Percentiles rank a stretch among this genome's conserved stretches.
phyloP scores from a whole-genome alignment of 2,797 vertebrate species.

The Triplophysa yarkandensis region DNA sequence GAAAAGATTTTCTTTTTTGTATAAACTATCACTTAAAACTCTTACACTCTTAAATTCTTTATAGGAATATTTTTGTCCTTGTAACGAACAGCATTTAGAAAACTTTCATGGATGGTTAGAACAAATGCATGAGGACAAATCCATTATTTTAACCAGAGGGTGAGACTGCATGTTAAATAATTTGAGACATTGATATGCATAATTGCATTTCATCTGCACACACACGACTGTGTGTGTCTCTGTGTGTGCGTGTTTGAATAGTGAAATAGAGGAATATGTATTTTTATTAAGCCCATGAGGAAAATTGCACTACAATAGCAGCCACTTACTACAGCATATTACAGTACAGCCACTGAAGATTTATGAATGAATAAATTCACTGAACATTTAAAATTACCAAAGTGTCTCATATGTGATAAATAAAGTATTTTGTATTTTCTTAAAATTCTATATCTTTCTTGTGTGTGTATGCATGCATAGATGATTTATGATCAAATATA shows the following conservation, averaged over 20 bases:
- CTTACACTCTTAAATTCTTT: too few species aligned
- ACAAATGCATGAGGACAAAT: not conserved
- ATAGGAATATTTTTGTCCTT: too few species aligned
- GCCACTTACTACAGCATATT: not conserved
- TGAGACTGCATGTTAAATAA: slow-evolving; percentile 54
- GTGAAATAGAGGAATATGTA: slow-evolving; percentile 8
- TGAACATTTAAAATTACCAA: not conserved
- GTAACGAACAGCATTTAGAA: not conserved
- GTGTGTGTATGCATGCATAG: not conserved
- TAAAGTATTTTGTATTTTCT: too few species aligned
- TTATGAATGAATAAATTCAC: not conserved
- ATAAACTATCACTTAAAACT: too few species aligned
- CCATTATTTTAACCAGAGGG: slow-evolving; percentile 7
- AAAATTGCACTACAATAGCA: not conserved
- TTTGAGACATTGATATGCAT: slow-evolving; percentile 28
- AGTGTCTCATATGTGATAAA: not conserved
- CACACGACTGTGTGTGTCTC: not conserved
- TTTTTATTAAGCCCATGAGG: slow-evolving; percentile 22
- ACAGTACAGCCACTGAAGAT: too few species aligned
- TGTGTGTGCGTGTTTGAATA: slow-evolving; percentile 13
- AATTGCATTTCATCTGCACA: slow-evolving; percentile 40
- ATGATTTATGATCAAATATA: not conserved
- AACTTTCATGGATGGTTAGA: not conserved
- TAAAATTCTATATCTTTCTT: too few species aligned
- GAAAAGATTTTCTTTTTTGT: too few species aligned